Base-by-base conservation (phyloP, 2,888 invertebrate genomes). In the Coleophora flavipennella region DNA sequence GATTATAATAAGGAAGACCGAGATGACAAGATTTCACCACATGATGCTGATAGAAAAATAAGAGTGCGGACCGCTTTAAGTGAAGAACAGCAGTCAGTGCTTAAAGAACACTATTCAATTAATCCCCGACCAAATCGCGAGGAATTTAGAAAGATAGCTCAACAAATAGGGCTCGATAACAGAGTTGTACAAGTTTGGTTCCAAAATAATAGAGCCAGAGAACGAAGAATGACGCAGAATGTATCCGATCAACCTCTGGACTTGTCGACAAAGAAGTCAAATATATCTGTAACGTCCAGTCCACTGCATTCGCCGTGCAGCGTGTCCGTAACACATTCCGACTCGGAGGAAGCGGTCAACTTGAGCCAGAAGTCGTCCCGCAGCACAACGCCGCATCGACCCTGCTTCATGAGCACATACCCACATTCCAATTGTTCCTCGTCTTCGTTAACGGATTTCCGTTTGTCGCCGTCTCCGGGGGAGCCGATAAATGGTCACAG, bases 111-210 rank as follows among this genome's bases (percentile, higher is more conserved):
- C 67, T 99, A 97, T 70, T 88, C 92, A 36, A 73, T 91, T 13
- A 98, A 99, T 77, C 93, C 97, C 8, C 89, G 97, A 44, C 99
- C 99, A 1, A 95, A 95, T 62, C 92, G 97, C 36, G 96, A 96
- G 53, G 98, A 98, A 65, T 90, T 99, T 55, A 91, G 92, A 38
- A 89, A 92, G 65, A 95, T 99, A 55, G 97, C 97, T 2, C 90
- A 92, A 13, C 87, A 86, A 44, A 86, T 91, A 32, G 91, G 91
- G 38, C 90, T 92, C 55, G 92, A 91, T 40, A 90, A 92, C 32
- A 85, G 94, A 41, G 94, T 94, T 1, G 93, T 94, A 3, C 92
- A 97, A 85, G 97, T 97, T 6, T 97, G 97, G 97, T 97, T 97
- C 69, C 97, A 97, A 81, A 97, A 97, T 71, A 95, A 94, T 49